Evolutionary conservation across 2,888 invertebrate genomes (phyloP).

Genomic region (Synergus gifuensis): DNA sequence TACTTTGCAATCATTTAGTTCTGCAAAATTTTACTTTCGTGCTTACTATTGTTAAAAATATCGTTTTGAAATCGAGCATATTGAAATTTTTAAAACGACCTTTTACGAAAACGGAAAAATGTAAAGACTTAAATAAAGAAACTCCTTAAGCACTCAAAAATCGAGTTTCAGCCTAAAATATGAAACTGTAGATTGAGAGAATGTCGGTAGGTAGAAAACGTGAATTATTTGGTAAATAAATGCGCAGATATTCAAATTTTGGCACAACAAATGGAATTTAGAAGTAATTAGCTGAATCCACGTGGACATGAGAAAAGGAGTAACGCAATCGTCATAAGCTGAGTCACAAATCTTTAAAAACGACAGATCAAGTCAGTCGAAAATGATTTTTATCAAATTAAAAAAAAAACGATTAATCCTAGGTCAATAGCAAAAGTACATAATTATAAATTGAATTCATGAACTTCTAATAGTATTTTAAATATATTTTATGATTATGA

Average conservation of each 20-base stretch:
- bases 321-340: slow-evolving; percentile 47
- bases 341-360: slow-evolving; percentile 21
- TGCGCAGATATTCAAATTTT: slow-evolving; percentile 56
- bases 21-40: not conserved
- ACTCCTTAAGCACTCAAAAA: too few species aligned
- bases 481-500: not conserved
- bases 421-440: not conserved
- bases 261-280: slow-evolving; percentile 62
- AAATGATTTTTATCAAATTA: not conserved
- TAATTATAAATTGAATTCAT: not conserved
- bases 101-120: too few species aligned
- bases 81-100: too few species aligned
- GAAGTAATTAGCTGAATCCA: slow-evolving; percentile 68
- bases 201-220: too few species aligned
- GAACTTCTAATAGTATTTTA: not conserved
- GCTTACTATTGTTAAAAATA: not conserved
- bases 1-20: not conserved
- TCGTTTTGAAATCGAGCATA: too few species aligned
- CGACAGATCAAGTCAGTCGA: slow-evolving; percentile 37
- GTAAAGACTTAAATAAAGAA: too few species aligned
- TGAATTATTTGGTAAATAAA: slow-evolving; percentile 42
- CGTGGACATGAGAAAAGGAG: slow-evolving; percentile 51
- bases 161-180: not conserved
- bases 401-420: not conserved
- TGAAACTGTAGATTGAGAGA: too few species aligned